Percentiles rank a stretch among this genome's conserved stretches.
These are phyloP conservation scores for Drosophila lacicola DNA, from an alignment of 2,888 invertebrate genomes.

Conservation along the genomic window DNA sequence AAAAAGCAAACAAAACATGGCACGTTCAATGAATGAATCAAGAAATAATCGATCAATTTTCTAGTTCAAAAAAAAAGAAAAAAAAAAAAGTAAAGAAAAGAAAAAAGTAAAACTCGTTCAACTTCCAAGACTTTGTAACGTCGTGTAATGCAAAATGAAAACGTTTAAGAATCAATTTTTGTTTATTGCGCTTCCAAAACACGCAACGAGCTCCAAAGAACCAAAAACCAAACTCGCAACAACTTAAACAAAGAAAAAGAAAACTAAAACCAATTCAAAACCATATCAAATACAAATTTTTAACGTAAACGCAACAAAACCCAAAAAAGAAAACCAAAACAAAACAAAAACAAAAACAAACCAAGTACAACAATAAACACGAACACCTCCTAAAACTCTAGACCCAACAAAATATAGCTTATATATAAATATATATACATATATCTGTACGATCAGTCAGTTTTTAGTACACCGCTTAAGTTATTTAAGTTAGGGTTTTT, in stretches of 20 bases:
- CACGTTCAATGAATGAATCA: slow-evolving; percentile 57
- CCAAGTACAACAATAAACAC: slow-evolving; percentile 26
- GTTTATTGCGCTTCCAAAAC: slow-evolving; percentile 23
- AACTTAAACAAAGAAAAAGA: slow-evolving; percentile 19
- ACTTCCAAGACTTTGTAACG: slow-evolving; percentile 32
- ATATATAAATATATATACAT: not conserved
- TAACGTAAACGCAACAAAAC: slow-evolving; percentile 47
- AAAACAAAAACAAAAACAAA: not conserved
- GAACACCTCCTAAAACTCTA: slow-evolving; percentile 11
- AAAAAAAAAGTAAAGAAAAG: not conserved
- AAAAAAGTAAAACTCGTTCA: slow-evolving; percentile 5
- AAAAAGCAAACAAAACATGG: slow-evolving; percentile 61
- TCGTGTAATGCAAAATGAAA: slow-evolving; percentile 30
- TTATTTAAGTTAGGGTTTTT: slow-evolving; percentile 34
- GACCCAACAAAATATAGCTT: slow-evolving; percentile 1
- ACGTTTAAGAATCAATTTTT: slow-evolving; percentile 8
- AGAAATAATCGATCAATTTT: slow-evolving; percentile 15
- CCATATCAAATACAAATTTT: slow-evolving; percentile 2
- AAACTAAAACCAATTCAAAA: slow-evolving; percentile 27
- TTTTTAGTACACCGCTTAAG: slow-evolving; percentile 10
- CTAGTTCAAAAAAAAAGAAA: not conserved
- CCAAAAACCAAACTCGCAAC: slow-evolving; percentile 38
- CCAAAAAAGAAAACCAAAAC: slow-evolving; percentile 20
- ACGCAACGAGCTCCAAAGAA: slow-evolving; percentile 18
- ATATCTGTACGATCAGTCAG: not conserved